Conservation (phyloP, 2,888 invertebrate species). For the Calameuta idolon region DNA sequence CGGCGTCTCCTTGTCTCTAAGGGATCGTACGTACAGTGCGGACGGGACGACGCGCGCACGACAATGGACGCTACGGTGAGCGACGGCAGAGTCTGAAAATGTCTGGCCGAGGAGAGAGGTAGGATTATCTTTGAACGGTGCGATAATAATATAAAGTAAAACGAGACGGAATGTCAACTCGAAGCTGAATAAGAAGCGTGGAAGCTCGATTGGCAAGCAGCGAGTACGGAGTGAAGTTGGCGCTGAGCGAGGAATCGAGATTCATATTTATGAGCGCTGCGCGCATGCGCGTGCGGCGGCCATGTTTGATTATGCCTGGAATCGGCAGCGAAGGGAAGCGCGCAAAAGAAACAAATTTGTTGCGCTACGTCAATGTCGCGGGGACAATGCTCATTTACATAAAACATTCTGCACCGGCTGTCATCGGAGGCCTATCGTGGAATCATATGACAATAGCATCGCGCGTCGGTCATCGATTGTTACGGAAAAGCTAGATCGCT, state of each 20-base stretch:
- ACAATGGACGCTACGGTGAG: not conserved
- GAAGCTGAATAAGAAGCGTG: not conserved
- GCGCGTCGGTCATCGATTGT: slow-evolving; percentile 20
- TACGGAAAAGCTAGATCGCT: slow-evolving; percentile 25
- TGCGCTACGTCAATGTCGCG: slow-evolving; percentile 45
- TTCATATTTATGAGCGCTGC: slow-evolving; percentile 4
- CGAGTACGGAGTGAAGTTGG: not conserved
- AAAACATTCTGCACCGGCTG: slow-evolving; percentile 53
- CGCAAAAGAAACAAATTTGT: slow-evolving; percentile 40
- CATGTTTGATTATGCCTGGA: slow-evolving; percentile 10
- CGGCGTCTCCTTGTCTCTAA: not conserved
- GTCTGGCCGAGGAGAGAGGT: not conserved
- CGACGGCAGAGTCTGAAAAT: slow-evolving; percentile 3
- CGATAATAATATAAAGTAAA: slow-evolving; percentile 2
- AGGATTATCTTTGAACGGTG: not conserved
- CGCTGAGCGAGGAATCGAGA: not conserved
- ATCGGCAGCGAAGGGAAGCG: slow-evolving; percentile 24
- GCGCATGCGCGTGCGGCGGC: slow-evolving; percentile 1
- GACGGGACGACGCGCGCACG: slow-evolving; percentile 22
- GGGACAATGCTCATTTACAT: slow-evolving; percentile 57
- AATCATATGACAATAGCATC: slow-evolving; percentile 44
- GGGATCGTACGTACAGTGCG: not conserved
- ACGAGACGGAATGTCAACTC: not conserved
- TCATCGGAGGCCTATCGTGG: slow-evolving; percentile 39
- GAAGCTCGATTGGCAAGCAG: not conserved